Base-by-base conservation (phyloP, 2,888 invertebrate species). In the Leptura quadrifasciata region DNA sequence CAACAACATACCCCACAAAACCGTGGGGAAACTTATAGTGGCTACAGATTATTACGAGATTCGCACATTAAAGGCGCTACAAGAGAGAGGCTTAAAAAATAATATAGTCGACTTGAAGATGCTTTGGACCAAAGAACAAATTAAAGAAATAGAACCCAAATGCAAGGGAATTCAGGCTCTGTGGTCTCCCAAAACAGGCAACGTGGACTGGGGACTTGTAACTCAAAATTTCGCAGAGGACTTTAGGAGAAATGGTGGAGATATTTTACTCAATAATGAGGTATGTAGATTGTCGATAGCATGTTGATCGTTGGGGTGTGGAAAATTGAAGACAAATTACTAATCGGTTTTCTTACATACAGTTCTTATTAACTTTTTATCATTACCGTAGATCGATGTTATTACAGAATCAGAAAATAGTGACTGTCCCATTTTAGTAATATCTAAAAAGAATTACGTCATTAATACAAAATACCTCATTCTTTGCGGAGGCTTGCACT, bases 21-120 rank as follows among this genome's bases (percentile, higher is more conserved):
- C 96, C 90, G 93, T 94, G 89, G 98, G 98, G 1, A 98, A 98
- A 90, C 89, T 98, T 31, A 97, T 98, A 82, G 96, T 98, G 6
- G 98, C 97, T 0, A 93, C 93, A 0, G 91, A 93, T 78, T 89
- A 91, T 70, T 89, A 91, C 0, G 95, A 98, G 90, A 89, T 95
- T 0, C 90, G 91, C 6, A 89, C 93, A 77, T 89, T 98, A 74
- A 90, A 94, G 75, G 93, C 93, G 77, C 90, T 99, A 39, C 79
- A 81, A 27, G 61, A 76, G 17, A 67, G 93, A 84, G 94, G 93
- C 0, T 79, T 88, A 69, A 84, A 92, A 85, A 95, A 95, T 86
- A 90, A 91, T 57, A 94, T 84, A 0, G 64, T 70, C 39, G 80
- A 76, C 17, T 61, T 84, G 27, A 60, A 91, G 82, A 82, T 94